Evolutionary conservation across 2,888 invertebrate species (phyloP), one percentile per base, ranked within the genome.

Genomic region (Brenthis hecate): DNA sequence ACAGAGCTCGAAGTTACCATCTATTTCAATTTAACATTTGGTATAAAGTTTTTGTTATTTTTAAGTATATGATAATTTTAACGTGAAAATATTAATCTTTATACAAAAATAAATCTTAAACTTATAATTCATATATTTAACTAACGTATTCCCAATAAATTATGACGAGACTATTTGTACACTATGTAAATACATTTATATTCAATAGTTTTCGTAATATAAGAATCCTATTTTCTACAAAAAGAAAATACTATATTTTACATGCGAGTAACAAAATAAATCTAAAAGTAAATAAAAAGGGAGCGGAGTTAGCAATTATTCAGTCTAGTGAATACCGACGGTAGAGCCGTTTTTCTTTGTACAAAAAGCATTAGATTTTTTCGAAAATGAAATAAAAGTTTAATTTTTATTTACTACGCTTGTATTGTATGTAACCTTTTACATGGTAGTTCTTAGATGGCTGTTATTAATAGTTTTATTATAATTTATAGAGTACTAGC

Each of bases 241-340:
- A 58, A 60, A 60, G 58, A 50, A 50, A 60, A 53, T 51, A 51
- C 62, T 51, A 62, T 53, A 53, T 36, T 50, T 36, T 36, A 62
- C 19, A 62, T 62, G 51, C 13, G 16, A 61, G 54, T 58, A 43
- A 60, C 69, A 70, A 71, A 72, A 71, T 58, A 71, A 70, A 67
- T 70, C 67, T 66, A 71, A 69, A 62, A 68, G 74, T 82, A 82
- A 82, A 79, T 80, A 80, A 78, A 71, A 74, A 73, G 72, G 74
- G 72, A 75, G 72, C 69, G 70, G 73, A 72, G 70, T 70, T 71
- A 61, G 62, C 71, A 73, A 71, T 77, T 78, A 77, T 78, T 79
- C 76, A 73, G 73, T 75, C 76, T 76, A 71, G 69, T 74, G 76
- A 74, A 66, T 72, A 70, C 71, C 72, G 72, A 71, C 74, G 68